A percentile compares a stretch with the other conserved stretches of the same genome.
Evolutionary conservation across 2,113 vertebrate species (phyloP).

Genomic region (Puntigrus tetrazona): DNA sequence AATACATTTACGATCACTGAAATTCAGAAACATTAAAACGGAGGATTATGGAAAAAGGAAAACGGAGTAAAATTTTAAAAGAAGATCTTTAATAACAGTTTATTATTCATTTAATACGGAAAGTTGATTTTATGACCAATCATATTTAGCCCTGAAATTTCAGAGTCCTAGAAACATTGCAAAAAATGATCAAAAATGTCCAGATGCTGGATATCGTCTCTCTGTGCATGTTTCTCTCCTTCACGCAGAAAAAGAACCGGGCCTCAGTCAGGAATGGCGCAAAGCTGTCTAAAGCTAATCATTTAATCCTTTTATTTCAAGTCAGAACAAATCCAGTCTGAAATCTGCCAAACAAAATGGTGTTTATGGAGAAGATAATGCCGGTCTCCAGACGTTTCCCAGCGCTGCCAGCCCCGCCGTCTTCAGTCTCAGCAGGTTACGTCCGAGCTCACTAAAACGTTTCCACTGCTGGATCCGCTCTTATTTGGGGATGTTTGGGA

Average conservation of each 20-base stretch:
- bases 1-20: not conserved
- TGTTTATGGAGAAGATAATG: conserved; percentile 67
- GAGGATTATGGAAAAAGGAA: no score
- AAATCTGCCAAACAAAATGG: conserved; percentile 71
- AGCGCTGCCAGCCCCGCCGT: conserved; percentile 43
- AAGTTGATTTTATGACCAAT: not conserved
- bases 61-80: conserved; percentile 48
- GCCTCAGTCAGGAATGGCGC: conserved; percentile 65
- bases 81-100: not conserved
- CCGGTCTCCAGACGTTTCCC: conserved; percentile 67
- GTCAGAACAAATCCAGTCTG: conserved; percentile 65
- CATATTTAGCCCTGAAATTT: not conserved
- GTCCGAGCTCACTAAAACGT: conserved; percentile 7
- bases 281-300: conserved; percentile 72
- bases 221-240: conserved; percentile 8
- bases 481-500: not conserved
- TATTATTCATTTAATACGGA: not conserved
- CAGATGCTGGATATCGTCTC: not conserved
- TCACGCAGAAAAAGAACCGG: conserved; percentile 62
- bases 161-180: not conserved
- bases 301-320: conserved; percentile 76
- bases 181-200: not conserved
- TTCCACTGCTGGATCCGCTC: conserved; percentile 9
- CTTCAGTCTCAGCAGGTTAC: conserved; percentile 21
- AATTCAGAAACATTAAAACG: not conserved